phyloP scores from a whole-genome alignment of 2,888 invertebrate species.

The Mythimna ferrago region DNA sequence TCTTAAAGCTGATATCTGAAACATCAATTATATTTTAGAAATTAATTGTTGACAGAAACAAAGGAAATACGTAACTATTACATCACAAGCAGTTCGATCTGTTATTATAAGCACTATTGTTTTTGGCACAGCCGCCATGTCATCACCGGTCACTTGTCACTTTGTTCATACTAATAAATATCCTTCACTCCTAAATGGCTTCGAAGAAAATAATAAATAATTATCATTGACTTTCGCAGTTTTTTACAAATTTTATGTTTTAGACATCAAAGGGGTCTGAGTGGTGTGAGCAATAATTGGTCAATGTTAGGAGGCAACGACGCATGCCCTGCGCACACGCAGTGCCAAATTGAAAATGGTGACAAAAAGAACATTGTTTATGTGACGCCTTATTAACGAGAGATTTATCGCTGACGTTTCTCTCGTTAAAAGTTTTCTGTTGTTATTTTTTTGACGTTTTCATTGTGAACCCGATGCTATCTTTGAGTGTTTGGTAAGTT shows the following conservation, averaged over 20 bases:
- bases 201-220: slow-evolving; percentile 70
- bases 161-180: slow-evolving; percentile 61
- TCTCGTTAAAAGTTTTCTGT: slow-evolving; percentile 74
- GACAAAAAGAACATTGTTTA: slow-evolving; percentile 80
- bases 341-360: slow-evolving; percentile 83
- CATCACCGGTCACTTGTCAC: slow-evolving; percentile 60
- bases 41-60: slow-evolving; percentile 34
- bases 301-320: slow-evolving; percentile 75
- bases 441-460: slow-evolving; percentile 66
- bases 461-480: slow-evolving; percentile 59
- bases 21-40: not conserved
- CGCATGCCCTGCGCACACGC: slow-evolving; percentile 71
- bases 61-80: slow-evolving; percentile 24
- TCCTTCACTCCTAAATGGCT: slow-evolving; percentile 61
- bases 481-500: slow-evolving; percentile 42
- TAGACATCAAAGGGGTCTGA: slow-evolving; percentile 77
- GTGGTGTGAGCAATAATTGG: slow-evolving; percentile 77
- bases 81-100: slow-evolving; percentile 37
- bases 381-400: slow-evolving; percentile 83
- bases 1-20: not conserved
- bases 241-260: slow-evolving; percentile 74
- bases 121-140: slow-evolving; percentile 61
- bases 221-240: slow-evolving; percentile 67
- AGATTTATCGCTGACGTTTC: slow-evolving; percentile 81
- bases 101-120: slow-evolving; percentile 58